Base-by-base conservation (phyloP, 2,888 invertebrate species). In the Cerastis rubricosa region DNA sequence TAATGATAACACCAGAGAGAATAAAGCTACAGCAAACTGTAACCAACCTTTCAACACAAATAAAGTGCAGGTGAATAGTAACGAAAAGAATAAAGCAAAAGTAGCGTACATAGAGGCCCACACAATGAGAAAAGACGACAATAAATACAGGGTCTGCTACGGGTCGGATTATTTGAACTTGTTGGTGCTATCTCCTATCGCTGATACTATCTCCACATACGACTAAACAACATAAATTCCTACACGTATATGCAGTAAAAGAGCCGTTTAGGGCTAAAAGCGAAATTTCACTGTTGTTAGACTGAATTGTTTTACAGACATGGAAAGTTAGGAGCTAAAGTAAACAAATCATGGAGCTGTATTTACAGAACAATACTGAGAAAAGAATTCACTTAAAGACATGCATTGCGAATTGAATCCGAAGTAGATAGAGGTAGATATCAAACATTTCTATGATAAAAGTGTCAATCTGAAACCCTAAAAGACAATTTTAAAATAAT, bases 191-290 rank as follows among this genome's bases (percentile, higher is more conserved):
- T 93, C 92, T 87, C 85, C 85, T 89, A 85, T 90, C 86, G 85
- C 81, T 86, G 90, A 91, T 92, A 88, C 74, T 90, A 91, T 92
- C 92, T 80, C 76, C 88, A 88, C 85, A 88, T 85, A 85, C 88
- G 90, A 92, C 92, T n/a, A 91, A 90, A 91, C 90, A 88, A 90
- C 89, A 88, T 89, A 91, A 88, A 89, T 90, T 89, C 88, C 87
- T 88, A 84, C 88, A 85, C 85, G 84, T 85, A 90, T 87, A 88
- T 81, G 84, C 87, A 86, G 85, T 88, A 87, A 87, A 88, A 79
- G 80, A 71, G 76, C 83, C 85, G 80, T 88, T 85, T 87, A 87
- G 67, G 84, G 84, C 47, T 76, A 84, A 80, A 81, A 45, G 79
- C 69, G 35, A 81, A 78, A 74, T 76, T 85, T 66, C 45, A 74